Percentiles rank a stretch among this genome's conserved stretches.
Evolutionary conservation across 2,113 vertebrate species (phyloP).

Genomic region (Hippoglossus stenolepis): DNA sequence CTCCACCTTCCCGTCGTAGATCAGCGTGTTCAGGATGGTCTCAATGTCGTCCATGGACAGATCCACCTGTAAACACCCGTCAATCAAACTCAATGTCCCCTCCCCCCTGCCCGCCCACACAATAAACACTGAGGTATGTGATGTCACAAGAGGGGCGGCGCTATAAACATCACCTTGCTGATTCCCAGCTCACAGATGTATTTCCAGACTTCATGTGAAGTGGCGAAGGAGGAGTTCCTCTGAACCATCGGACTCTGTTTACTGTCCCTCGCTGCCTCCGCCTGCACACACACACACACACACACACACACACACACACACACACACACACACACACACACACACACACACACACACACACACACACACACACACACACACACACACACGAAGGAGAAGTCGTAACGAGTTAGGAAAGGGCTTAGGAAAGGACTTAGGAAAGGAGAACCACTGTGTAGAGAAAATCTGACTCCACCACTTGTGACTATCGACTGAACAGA

Average conservation of each 20-base stretch:
- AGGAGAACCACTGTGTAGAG: too few species aligned
- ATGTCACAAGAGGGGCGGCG: conserved; percentile 3
- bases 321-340: too few species aligned
- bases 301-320: not conserved
- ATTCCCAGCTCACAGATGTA: conserved; percentile 98
- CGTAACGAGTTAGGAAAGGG: too few species aligned
- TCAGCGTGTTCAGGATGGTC: conserved; percentile 97
- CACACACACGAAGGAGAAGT: too few species aligned
- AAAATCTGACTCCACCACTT: too few species aligned
- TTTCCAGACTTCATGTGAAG: conserved; percentile 98
- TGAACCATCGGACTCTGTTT: conserved; percentile 98
- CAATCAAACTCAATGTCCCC: not conserved
- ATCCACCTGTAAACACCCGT: conserved; percentile 86
- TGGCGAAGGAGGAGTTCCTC: conserved; percentile 96
- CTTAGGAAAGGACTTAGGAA: too few species aligned
- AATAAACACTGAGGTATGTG: conserved; percentile 2
- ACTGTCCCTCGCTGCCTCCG: conserved; percentile 90
- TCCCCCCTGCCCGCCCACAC: not conserved
- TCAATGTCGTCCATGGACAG: conserved; percentile 99
- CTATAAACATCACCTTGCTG: conserved; percentile 81
- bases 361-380: too few species aligned
- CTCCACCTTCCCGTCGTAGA: conserved; percentile 98
- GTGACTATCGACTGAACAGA: too few species aligned
- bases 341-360: too few species aligned
- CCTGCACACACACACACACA: conserved; percentile 38